These are phyloP conservation scores for Oxyruncus cristatus DNA, from an alignment of 2,113 vertebrate genomes.

Conservation along the genomic window DNA sequence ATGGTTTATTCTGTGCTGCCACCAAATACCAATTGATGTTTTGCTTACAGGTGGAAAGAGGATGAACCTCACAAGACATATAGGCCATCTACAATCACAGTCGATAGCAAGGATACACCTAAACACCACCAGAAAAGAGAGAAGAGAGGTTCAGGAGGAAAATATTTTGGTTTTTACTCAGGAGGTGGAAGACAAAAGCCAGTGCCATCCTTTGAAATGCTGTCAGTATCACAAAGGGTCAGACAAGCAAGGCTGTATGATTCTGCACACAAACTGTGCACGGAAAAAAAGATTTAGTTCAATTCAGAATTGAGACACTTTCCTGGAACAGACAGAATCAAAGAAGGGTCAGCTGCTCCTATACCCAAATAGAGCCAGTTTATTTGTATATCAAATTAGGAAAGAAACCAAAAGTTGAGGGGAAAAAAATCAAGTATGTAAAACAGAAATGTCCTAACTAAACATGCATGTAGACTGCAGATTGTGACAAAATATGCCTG, in stretches of 20 bases:
- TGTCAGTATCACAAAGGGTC: neutral
- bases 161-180: neutral
- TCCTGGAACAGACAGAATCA: neutral
- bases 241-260: neutral
- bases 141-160: neutral
- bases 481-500: neutral
- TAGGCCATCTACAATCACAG: neutral
- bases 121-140: neutral
- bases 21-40: neutral
- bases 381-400: neutral
- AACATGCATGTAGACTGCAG: neutral
- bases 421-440: neutral
- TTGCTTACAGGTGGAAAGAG: rapidly evolving
- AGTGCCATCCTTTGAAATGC: neutral
- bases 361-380: neutral
- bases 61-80: neutral
- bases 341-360: neutral
- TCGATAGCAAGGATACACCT: neutral
- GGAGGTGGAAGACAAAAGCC: neutral
- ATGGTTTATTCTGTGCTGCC: neutral
- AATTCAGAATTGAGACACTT: neutral
- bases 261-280: neutral
- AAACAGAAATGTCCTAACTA: neutral
- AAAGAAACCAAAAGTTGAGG: neutral
- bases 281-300: neutral